Evolutionary conservation across 2,797 vertebrate genomes (phyloP).

Genomic region (Protonibea diacanthus): DNA sequence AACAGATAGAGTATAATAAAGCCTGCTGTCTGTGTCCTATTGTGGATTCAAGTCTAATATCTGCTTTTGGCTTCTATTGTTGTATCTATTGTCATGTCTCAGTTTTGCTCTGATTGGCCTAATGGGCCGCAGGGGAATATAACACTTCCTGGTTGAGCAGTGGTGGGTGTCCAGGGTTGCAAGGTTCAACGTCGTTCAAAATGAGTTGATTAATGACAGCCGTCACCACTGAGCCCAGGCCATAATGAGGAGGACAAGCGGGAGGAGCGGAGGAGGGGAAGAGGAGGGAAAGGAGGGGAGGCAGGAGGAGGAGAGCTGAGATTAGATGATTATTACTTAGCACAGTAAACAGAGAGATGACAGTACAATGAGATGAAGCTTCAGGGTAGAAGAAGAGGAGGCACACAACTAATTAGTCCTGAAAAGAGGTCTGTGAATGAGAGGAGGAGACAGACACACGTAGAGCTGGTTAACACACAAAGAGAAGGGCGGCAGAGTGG

Average conservation of each 20-base stretch:
- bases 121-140: conserved; percentile 79
- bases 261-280: conserved; percentile 70
- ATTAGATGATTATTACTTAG: conserved; percentile 77
- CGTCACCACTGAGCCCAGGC: conserved; percentile 68
- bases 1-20: conserved; percentile 61
- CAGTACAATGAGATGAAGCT: conserved; percentile 63
- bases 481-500: conserved; percentile 63
- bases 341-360: conserved; percentile 70
- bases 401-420: conserved; percentile 75
- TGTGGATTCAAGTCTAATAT: conserved; percentile 70
- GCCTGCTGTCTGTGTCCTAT: conserved; percentile 63
- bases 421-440: conserved; percentile 74
- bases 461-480: conserved; percentile 75
- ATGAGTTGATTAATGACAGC: conserved; percentile 85
- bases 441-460: conserved; percentile 82
- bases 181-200: conserved; percentile 77
- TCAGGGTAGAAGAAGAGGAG: conserved; percentile 51
- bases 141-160: conserved; percentile 81
- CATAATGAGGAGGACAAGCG: conserved; percentile 80
- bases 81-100: conserved; percentile 64
- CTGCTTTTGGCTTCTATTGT: conserved; percentile 69
- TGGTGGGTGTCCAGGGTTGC: conserved; percentile 76
- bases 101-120: conserved; percentile 70
- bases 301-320: conserved; percentile 49
- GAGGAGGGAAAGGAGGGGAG: conserved; percentile 33